phyloP scores from a whole-genome alignment of 2,113 vertebrate species.

The Candoia aspera region DNA sequence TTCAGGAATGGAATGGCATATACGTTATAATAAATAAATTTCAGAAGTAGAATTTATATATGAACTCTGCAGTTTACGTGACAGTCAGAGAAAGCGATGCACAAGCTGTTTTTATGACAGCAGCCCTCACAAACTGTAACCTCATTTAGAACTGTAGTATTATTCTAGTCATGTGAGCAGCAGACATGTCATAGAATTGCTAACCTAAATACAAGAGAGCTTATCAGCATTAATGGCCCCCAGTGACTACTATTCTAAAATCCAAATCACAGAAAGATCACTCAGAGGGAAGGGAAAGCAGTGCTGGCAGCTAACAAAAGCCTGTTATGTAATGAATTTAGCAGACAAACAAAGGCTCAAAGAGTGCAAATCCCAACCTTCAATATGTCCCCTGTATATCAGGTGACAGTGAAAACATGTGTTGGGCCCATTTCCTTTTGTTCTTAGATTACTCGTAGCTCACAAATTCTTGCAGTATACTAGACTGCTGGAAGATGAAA shows the following conservation, averaged over 20 bases:
- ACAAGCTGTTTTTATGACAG: conserved; percentile 14
- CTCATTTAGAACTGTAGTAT: conserved; percentile 15
- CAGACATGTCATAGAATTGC: conserved; percentile 20
- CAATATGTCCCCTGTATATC: conserved; percentile 20
- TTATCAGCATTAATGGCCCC: conserved; percentile 46
- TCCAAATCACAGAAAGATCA: neutral
- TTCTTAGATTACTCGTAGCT: conserved; percentile 14
- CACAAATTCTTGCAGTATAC: neutral
- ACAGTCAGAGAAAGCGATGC: neutral
- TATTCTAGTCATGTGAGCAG: conserved; percentile 28
- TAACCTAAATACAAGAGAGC: conserved; percentile 20
- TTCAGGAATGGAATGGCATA: neutral
- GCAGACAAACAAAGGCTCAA: neutral
- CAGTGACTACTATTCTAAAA: conserved; percentile 36
- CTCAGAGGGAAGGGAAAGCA: conserved; percentile 19
- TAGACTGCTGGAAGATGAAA: neutral
- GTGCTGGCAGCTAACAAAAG: conserved; percentile 40
- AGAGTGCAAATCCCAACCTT: neutral
- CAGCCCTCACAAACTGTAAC: neutral
- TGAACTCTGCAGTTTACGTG: neutral
- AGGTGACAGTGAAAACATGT: conserved; percentile 33
- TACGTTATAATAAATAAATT: neutral
- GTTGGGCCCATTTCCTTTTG: conserved; percentile 20
- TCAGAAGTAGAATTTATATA: neutral
- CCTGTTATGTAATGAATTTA: conserved; percentile 40